Conservation (phyloP, 2,113 vertebrate species). For the Stegastes partitus region DNA sequence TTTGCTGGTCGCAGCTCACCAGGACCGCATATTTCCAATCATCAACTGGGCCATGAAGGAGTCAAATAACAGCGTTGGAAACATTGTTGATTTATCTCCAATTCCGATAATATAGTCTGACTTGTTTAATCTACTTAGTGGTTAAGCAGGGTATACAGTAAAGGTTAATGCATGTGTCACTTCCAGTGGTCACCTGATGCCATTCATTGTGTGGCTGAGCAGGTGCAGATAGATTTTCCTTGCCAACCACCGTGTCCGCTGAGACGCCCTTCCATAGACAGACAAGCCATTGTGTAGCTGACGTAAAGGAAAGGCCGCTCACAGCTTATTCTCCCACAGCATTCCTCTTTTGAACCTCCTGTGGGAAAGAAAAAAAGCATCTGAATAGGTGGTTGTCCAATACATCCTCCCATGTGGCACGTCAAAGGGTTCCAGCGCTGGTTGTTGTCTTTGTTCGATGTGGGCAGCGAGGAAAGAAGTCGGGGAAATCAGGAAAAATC, state of each 20-base stretch:
- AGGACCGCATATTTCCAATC: conserved; percentile 58
- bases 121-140: conserved; percentile 42
- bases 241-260: conserved; percentile 57
- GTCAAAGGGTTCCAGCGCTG: conserved; percentile 50
- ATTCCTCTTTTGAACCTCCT: conserved; percentile 68
- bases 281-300: conserved; percentile 73
- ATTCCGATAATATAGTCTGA: conserved; percentile 41
- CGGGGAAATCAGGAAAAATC: conserved; percentile 43
- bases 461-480: conserved; percentile 18
- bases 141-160: conserved; percentile 36
- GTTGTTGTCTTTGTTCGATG: conserved; percentile 59
- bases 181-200: conserved; percentile 50
- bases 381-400: conserved; percentile 75
- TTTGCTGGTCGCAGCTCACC: conserved; percentile 39
- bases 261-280: conserved; percentile 65
- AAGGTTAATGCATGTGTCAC: conserved; percentile 64
- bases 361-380: conserved; percentile 67
- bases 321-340: conserved; percentile 59
- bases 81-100: conserved; percentile 42
- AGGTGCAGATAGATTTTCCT: conserved; percentile 70
- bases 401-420: conserved; percentile 74
- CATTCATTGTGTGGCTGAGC: conserved; percentile 65
- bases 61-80: conserved; percentile 47
- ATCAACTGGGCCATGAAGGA: conserved; percentile 43
- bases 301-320: conserved; percentile 74